Evolutionary conservation across 2,113 vertebrate genomes (phyloP).

Genomic region (Vulpes lagopus): DNA sequence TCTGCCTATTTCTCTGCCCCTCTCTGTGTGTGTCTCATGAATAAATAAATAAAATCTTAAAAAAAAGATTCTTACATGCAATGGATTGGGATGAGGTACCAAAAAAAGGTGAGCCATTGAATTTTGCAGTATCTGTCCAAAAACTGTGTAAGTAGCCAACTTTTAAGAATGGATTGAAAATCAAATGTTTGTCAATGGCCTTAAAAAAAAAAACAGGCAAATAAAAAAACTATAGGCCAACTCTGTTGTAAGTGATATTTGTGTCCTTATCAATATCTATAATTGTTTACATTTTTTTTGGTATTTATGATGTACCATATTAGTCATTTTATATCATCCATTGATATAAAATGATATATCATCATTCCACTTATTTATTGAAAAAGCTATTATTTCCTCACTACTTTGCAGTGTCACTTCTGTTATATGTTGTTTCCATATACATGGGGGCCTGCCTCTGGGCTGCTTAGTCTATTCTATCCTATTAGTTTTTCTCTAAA

Average conservation of each 20-base stretch:
- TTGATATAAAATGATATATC: background rate
- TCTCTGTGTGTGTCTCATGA: no score
- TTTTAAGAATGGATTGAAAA: background rate
- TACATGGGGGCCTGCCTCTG: background rate
- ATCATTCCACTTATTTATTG: background rate
- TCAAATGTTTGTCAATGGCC: background rate
- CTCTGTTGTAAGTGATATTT: background rate
- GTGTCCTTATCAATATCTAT: background rate
- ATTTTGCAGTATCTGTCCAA: background rate
- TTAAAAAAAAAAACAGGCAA: background rate
- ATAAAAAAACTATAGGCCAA: background rate
- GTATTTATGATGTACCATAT: background rate
- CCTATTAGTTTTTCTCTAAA: background rate
- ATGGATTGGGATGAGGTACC: background rate
- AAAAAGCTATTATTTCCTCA: background rate
- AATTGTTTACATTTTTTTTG: background rate
- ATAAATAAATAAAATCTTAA: no score
- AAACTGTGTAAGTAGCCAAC: background rate
- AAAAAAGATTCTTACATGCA: background rate
- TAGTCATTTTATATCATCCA: background rate
- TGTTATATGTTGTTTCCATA: background rate
- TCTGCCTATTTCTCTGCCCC: no score
- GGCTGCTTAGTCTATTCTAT: background rate
- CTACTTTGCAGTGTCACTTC: background rate
- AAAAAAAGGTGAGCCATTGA: background rate